phyloP scores from a whole-genome alignment of 2,113 vertebrate genomes.

The Scomber scombrus region DNA sequence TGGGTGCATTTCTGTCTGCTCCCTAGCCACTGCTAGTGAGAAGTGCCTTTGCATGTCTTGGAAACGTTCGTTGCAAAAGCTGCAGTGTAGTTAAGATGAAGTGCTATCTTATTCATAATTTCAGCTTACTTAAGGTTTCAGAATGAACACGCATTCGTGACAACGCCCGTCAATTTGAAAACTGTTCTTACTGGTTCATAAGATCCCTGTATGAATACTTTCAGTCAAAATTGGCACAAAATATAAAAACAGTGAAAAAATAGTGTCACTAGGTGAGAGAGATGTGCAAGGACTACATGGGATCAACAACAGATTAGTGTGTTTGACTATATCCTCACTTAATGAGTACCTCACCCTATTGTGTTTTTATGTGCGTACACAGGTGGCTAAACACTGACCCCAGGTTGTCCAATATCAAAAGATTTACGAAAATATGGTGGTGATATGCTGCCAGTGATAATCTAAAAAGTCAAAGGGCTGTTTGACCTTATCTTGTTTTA shows the following conservation, averaged over 20 bases:
- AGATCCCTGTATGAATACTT: not conserved
- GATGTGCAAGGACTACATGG: slow-evolving; percentile 23
- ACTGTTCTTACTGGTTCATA: not conserved
- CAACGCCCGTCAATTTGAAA: not conserved
- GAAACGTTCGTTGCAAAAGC: slow-evolving; percentile 29
- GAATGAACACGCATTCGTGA: slow-evolving; percentile 2
- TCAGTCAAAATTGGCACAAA: not conserved
- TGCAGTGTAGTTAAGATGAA: slow-evolving; percentile 33
- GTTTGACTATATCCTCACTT: slow-evolving; percentile 9
- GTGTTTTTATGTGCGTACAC: slow-evolving; percentile 25
- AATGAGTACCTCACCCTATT: not conserved
- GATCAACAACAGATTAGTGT: not conserved
- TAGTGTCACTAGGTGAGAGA: not conserved
- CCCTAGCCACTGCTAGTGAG: slow-evolving; percentile 46
- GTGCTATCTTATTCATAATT: slow-evolving; percentile 21
- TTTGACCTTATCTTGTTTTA: slow-evolving; percentile 33
- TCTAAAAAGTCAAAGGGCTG: not conserved
- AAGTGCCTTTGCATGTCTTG: slow-evolving; percentile 63
- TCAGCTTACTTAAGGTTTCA: slow-evolving; percentile 5
- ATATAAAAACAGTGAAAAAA: not conserved
- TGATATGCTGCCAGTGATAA: slow-evolving; percentile 21
- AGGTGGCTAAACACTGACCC: slow-evolving; percentile 39
- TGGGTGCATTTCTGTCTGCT: slow-evolving; percentile 39
- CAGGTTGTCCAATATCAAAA: slow-evolving; percentile 42
- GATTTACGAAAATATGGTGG: slow-evolving; percentile 40